Base-by-base conservation (phyloP, 2,797 vertebrate genomes). In the Bovichtus variegatus region DNA sequence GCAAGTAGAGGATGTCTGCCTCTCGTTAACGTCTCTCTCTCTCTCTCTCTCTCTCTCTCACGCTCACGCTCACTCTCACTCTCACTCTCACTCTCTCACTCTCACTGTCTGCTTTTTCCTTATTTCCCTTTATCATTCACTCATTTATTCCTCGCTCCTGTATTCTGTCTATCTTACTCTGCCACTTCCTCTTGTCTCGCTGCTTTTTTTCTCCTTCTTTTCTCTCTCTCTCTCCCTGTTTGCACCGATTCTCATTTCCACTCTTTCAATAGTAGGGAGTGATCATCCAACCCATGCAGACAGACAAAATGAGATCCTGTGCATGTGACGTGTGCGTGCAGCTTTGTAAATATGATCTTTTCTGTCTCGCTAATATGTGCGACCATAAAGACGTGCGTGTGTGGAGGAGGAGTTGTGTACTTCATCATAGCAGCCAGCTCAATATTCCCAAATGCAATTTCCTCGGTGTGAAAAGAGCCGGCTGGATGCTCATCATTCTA, bases 381-480 rank as follows among this genome's bases (percentile, higher is more conserved):
- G 11, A 59, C 50, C 57, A 67, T 75, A 72, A 57, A 38, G 63
- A 47, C 29, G 41, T 75, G 81, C 3, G 2, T 15, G 74, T 27
- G 61, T 18, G 60, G 66, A 84, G 66, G 76, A 78, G 80, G 64
- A 69, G 72, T 79, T 82, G 80, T 85, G 78, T 71, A 69, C 76
- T 88, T 92, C 85, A 90, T 92, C 88, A 87, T 74, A 80, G 67
- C 79, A 87, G 86, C 81, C 83, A 70, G 84, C 87, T 90, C 88
- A 88, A 89, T 93, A 91, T 90, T 91, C 86, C 88, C 78, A 90
- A 93, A 94, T 91, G 90, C 88, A 91, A 94, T 93, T 91, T 93
- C 80, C 89, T 88, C 63, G 6, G 66, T 84, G 89, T 90, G 84
- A 91, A 91, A 88, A 84, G 84, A 87, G 76, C 80, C 65, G 71